Conservation (phyloP, 2,797 vertebrate species). For the Liparis tanakae region DNA sequence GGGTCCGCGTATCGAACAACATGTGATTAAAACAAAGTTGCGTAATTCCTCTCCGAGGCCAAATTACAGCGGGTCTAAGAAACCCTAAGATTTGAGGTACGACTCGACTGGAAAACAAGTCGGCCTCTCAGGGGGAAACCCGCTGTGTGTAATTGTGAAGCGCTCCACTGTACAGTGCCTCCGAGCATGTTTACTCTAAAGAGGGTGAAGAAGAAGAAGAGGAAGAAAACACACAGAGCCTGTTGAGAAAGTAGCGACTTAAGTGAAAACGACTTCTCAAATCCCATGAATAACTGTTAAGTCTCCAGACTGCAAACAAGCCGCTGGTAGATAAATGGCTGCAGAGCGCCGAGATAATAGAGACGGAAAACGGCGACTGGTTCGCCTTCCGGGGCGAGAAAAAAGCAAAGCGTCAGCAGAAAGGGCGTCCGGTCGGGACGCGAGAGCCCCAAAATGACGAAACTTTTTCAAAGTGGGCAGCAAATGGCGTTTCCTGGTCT, state of each 20-base stretch:
- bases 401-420: constrained; percentile 37
- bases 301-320: constrained; percentile 63
- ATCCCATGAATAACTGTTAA: constrained; percentile 66
- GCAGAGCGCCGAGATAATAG: constrained; percentile 59
- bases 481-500: not conserved
- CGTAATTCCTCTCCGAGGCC: constrained; percentile 7
- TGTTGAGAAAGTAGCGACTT: constrained; percentile 65
- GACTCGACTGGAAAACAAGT: constrained; percentile 53
- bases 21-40: constrained; percentile 24
- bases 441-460: constrained; percentile 36
- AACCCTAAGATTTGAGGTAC: constrained; percentile 7
- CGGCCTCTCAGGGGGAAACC: constrained; percentile 42
- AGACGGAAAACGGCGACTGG: constrained; percentile 47
- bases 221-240: not conserved
- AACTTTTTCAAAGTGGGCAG: constrained; percentile 41
- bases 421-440: not conserved
- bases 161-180: constrained; percentile 55
- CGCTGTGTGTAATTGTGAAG: constrained; percentile 55
- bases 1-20: not conserved
- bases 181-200: constrained; percentile 66
- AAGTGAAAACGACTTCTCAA: constrained; percentile 68
- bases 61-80: constrained; percentile 19
- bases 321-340: constrained; percentile 56
- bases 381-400: constrained; percentile 24
- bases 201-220: not conserved